phyloP scores from a whole-genome alignment of 2,113 vertebrate genomes.

The Rhegmatorhina hoffmannsi region DNA sequence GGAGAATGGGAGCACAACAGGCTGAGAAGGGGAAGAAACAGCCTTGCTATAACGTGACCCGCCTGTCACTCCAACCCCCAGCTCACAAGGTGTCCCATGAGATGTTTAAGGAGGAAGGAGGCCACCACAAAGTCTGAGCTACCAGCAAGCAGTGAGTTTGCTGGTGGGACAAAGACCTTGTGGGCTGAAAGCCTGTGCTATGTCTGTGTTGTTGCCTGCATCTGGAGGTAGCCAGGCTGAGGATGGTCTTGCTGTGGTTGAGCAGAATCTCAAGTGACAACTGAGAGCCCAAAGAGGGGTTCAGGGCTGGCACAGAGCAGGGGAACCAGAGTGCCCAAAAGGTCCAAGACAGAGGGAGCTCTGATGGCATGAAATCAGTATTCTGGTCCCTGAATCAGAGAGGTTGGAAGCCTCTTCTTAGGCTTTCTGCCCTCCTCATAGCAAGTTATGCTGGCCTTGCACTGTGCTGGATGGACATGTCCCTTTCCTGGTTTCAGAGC shows the following conservation, averaged over 20 bases:
- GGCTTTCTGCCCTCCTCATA: not conserved
- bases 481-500: not conserved
- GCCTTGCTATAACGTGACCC: not conserved
- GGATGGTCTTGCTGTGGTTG: not conserved
- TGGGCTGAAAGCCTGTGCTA: not conserved
- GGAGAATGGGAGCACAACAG: constrained; percentile 39
- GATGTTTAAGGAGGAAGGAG: not conserved
- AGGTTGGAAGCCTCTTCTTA: not conserved
- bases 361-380: accelerated
- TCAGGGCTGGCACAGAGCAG: not conserved
- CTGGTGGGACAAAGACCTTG: not conserved
- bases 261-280: not conserved
- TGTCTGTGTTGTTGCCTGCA: not conserved
- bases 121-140: not conserved
- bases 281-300: not conserved
- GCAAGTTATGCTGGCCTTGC: accelerated
- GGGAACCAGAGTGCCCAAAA: not conserved
- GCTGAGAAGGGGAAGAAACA: not conserved
- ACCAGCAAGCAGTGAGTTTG: not conserved
- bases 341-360: not conserved
- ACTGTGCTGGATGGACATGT: not conserved
- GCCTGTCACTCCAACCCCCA: not conserved
- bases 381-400: not conserved
- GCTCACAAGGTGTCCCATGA: not conserved
- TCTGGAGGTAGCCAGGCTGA: not conserved